Conservation (phyloP, 2,113 vertebrate genomes). For the Coryphaenoides rupestris region DNA sequence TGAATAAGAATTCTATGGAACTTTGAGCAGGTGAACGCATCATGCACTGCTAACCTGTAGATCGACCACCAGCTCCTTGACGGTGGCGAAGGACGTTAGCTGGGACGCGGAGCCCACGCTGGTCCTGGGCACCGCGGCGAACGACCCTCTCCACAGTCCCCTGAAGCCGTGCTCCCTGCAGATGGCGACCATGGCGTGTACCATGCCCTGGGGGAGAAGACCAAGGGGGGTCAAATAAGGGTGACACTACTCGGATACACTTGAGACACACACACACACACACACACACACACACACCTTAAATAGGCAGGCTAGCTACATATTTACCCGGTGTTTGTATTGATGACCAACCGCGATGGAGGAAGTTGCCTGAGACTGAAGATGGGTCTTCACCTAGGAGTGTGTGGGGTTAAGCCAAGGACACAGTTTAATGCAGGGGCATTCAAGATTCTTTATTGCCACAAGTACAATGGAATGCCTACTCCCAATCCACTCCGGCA, state of each 20-base stretch:
- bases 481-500: no score
- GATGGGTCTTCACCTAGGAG: conserved; percentile 84
- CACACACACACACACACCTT: no score
- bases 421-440: no score
- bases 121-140: neutral
- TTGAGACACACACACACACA: no score
- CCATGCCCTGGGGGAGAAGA: neutral
- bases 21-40: neutral
- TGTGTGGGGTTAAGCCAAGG: neutral
- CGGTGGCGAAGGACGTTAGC: neutral
- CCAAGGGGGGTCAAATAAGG: neutral
- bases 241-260: no score
- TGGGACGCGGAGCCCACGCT: neutral
- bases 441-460: no score
- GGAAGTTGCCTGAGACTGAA: conserved; percentile 79
- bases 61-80: neutral
- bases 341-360: conserved; percentile 86
- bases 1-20: no score
- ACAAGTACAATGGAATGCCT: no score
- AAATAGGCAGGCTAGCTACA: no score
- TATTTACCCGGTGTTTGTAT: conserved; percentile 77
- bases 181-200: neutral
- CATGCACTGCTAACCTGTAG: neutral
- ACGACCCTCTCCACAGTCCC: neutral
- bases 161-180: conserved; percentile 1